Percentiles rank a stretch among this genome's conserved stretches.
Conservation (phyloP, 2,113 vertebrate genomes). For the Toxostoma redivivum region DNA sequence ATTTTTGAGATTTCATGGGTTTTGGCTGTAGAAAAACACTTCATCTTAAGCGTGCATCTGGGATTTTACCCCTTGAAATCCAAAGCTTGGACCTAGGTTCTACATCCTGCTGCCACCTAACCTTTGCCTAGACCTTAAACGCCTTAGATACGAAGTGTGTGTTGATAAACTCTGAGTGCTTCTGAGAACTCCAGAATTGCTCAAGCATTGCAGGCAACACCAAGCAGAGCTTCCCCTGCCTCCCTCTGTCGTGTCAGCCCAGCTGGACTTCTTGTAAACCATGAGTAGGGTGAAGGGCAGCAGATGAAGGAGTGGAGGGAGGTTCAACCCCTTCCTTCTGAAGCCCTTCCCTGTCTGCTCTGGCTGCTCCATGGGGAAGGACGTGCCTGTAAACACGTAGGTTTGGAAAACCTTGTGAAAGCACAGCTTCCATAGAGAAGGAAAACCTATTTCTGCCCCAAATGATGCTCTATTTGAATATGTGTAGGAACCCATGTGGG, state of each 20-base stretch:
- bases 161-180: background rate
- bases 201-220: background rate
- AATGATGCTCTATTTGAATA: background rate
- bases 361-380: background rate
- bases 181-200: slow-evolving; percentile 44
- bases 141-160: background rate
- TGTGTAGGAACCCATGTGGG: accelerated
- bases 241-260: accelerated
- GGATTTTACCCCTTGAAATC: background rate
- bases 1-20: background rate
- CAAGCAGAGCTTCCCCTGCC: slow-evolving; percentile 17
- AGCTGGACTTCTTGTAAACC: slow-evolving; percentile 30
- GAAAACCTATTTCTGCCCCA: background rate
- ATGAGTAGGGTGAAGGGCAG: background rate
- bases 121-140: background rate
- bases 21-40: background rate
- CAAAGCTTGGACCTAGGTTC: background rate
- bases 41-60: no score
- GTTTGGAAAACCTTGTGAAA: background rate
- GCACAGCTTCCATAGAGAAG: background rate
- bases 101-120: background rate
- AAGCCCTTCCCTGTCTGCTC: background rate
- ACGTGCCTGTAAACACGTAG: accelerated
- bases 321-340: background rate
- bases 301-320: background rate